Conservation (phyloP, 2,888 invertebrate species). For the Epirrita christyi region DNA sequence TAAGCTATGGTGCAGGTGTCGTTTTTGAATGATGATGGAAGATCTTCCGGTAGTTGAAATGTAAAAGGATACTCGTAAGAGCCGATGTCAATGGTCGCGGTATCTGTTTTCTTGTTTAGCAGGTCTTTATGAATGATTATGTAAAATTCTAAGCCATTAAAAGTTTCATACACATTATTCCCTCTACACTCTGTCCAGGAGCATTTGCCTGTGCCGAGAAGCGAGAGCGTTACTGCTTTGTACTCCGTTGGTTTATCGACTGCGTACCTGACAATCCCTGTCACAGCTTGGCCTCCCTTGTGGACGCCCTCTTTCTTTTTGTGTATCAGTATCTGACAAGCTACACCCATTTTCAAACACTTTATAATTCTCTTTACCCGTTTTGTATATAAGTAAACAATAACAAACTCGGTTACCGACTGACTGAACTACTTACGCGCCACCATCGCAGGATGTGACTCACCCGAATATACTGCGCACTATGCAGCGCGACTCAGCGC, state of each 20-base stretch:
- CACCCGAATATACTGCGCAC: no score
- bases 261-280: slow-evolving; percentile 41
- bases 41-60: slow-evolving; percentile 30
- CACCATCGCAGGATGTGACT: no score
- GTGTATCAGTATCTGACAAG: slow-evolving; percentile 41
- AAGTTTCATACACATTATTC: slow-evolving; percentile 4
- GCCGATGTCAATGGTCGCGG: slow-evolving; percentile 13
- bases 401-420: no score
- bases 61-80: slow-evolving; percentile 33
- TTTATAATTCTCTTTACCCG: background rate
- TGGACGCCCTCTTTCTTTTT: slow-evolving; percentile 32
- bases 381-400: background rate
- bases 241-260: slow-evolving; percentile 38
- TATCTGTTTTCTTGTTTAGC: slow-evolving; percentile 9
- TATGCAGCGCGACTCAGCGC: no score
- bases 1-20: slow-evolving; percentile 25
- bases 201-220: slow-evolving; percentile 35
- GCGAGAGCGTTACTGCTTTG: slow-evolving; percentile 33
- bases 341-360: slow-evolving; percentile 24
- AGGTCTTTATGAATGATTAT: slow-evolving; percentile 11
- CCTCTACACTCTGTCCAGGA: background rate
- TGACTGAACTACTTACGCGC: no score
- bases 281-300: slow-evolving; percentile 38
- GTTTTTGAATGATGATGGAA: slow-evolving; percentile 31
- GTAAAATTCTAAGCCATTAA: slow-evolving; percentile 25